Evolutionary conservation across 1,140 invertebrate genomes (phyloP).

Genomic region (Tetranychus urticae): DNA sequence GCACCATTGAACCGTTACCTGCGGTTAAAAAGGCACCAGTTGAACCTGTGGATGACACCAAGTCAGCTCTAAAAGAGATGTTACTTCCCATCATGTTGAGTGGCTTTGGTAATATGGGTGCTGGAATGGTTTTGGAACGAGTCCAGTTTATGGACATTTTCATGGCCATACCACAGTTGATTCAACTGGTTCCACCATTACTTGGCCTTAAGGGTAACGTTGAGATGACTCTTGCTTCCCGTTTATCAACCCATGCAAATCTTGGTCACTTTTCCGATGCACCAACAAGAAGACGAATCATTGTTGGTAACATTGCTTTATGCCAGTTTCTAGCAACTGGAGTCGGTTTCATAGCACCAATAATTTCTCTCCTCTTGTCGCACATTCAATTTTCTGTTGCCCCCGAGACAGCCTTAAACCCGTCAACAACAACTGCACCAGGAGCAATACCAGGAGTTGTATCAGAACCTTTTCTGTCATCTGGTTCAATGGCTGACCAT

Average conservation of each 20-base stretch:
- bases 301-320: constrained; percentile 59
- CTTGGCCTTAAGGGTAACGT: constrained; percentile 85
- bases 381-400: constrained; percentile 32
- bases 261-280: constrained; percentile 45
- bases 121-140: constrained; percentile 26
- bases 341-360: constrained; percentile 65
- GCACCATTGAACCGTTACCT: too few relatives aligned
- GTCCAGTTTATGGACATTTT: constrained; percentile 57
- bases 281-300: constrained; percentile 40
- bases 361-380: constrained; percentile 59
- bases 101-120: constrained; percentile 27
- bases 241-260: constrained; percentile 52
- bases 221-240: constrained; percentile 87
- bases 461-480: too few relatives aligned
- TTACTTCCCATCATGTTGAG: constrained; percentile 26
- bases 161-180: constrained; percentile 56
- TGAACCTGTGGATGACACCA: neutral
- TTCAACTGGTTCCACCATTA: constrained; percentile 75
- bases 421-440: neutral
- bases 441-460: too few relatives aligned
- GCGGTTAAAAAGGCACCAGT: too few relatives aligned
- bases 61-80: constrained; percentile 19
- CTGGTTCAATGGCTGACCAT: too few relatives aligned
- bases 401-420: constrained; percentile 21
- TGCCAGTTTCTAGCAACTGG: constrained; percentile 59